Percentiles rank a stretch among this genome's conserved stretches.
phyloP scores from a whole-genome alignment of 1,140 invertebrate species.

The Drusus annulatus region DNA sequence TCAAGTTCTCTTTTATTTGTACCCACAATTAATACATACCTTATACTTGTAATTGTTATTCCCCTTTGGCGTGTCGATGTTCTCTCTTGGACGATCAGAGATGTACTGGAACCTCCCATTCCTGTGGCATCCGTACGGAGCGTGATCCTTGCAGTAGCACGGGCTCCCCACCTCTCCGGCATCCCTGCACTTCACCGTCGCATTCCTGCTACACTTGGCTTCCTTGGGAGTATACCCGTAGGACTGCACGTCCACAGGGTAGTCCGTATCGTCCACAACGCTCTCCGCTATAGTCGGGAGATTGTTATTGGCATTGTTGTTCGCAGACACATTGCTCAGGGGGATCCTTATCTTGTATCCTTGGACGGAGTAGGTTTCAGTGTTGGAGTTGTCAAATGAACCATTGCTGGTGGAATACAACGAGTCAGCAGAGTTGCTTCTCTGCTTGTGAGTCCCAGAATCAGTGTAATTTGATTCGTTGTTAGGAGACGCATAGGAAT shows the following conservation, averaged over 20 bases:
- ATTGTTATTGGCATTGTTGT: constrained; percentile 44
- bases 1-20: too few relatives aligned
- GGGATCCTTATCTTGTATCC: constrained; percentile 36
- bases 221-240: constrained; percentile 43
- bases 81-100: constrained; percentile 45
- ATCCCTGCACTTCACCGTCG: constrained; percentile 38
- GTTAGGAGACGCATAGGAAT: constrained; percentile 35
- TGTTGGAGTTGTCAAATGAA: constrained; percentile 33
- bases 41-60: constrained; percentile 53
- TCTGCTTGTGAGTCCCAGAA: constrained; percentile 32
- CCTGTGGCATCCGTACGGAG: constrained; percentile 26
- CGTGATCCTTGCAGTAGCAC: constrained; percentile 48
- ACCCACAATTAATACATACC: constrained; percentile 43
- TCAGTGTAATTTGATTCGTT: constrained; percentile 43
- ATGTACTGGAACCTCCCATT: constrained; percentile 50
- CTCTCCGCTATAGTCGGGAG: constrained; percentile 55
- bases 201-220: constrained; percentile 45
- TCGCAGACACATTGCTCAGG: constrained; percentile 20
- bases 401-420: constrained; percentile 37
- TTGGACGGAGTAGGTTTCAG: constrained; percentile 39
- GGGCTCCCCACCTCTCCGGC: background rate
- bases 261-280: constrained; percentile 51
- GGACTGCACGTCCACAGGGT: constrained; percentile 51
- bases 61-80: constrained; percentile 50
- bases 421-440: constrained; percentile 24